Base-by-base conservation (phyloP, 2,797 vertebrate species). In the Betta splendens region DNA sequence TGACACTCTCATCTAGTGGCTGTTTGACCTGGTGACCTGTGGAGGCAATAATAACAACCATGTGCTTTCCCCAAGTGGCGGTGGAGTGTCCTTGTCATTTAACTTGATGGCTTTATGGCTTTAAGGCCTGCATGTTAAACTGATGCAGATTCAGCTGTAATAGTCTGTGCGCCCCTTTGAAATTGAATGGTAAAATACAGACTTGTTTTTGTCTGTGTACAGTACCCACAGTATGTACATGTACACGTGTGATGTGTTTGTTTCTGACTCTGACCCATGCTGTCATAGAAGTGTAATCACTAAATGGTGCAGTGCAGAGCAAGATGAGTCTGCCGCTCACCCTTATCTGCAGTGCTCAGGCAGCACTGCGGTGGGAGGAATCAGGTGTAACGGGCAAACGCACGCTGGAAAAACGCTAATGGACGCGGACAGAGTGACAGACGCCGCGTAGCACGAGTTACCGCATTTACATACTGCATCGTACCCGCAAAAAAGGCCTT, bases 301-400 rank as follows among this genome's bases (percentile, higher is more conserved):
- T 22, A n/a, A 46, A 44, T 47, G 47, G 47, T 28, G 21, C 52
- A 47, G 37, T 64, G 26, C 63, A 66, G 45, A 45, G 22, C 56
- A n/a, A 33, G 59, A 48, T 38, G 52, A 58, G 31, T 59, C 62
- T 53, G 40, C 55, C 69, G 75, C 64, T 80, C 64, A 67, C 10
- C 18, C 67, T 78, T 83, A 79, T 84, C 87, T 80, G 53, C 53
- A 50, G 16, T 47, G 43, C 31, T 38, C 71, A 73, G 78, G 48
- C 66, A 23, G 58, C 20, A 31, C 38, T 49, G 64, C 64, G 21
- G 75, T 48, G 26, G 44, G 9, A 51, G 38, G 5, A 58, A 72
- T 75, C 46, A 36, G 2, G 39, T 15, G 54, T 40, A 47, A 55
- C 43, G 39, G 20, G 58, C 15, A 9, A 33, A 7, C 32, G 18